Percentiles rank a stretch among this genome's conserved stretches.
These are phyloP conservation scores for Ophion costatus DNA, from an alignment of 2,888 invertebrate species.

Conservation along the genomic window DNA sequence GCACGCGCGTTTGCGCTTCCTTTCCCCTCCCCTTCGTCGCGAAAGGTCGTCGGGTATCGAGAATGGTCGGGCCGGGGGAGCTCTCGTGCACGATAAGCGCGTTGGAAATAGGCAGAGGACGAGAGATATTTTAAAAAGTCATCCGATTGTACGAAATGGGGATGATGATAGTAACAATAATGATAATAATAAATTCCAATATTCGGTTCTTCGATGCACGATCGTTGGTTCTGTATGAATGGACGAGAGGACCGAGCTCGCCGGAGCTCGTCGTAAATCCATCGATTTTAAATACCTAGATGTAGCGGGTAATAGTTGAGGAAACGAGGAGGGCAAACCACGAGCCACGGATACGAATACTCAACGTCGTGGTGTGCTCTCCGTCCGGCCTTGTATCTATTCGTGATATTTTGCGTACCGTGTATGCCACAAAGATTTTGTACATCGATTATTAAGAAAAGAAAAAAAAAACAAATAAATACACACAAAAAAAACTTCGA, in stretches of 20 bases:
- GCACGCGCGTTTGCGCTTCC: conserved; percentile 52
- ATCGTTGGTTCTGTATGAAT: conserved; percentile 27
- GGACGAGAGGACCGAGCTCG: conserved; percentile 25
- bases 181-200: conserved; percentile 10
- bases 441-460: conserved; percentile 73
- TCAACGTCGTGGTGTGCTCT: conserved; percentile 23
- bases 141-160: neutral
- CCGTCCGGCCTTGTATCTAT: conserved; percentile 26
- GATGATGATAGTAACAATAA: conserved; percentile 3
- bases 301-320: conserved; percentile 48
- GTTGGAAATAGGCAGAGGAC: neutral
- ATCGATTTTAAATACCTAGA: conserved; percentile 60
- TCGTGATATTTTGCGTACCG: conserved; percentile 74
- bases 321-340: conserved; percentile 44
- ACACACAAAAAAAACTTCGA: neutral
- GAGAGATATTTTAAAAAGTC: neutral
- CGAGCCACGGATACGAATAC: conserved; percentile 15
- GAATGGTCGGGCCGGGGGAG: conserved; percentile 18
- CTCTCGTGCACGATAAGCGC: conserved; percentile 28
- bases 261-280: conserved; percentile 30
- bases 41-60: conserved; percentile 39
- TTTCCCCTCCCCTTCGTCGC: conserved; percentile 17
- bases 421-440: conserved; percentile 77
- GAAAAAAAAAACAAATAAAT: conserved; percentile 7
- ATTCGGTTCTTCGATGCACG: conserved; percentile 45